Conservation (phyloP, 1,140 invertebrate species). For the Trachymyrmex septentrionalis region DNA sequence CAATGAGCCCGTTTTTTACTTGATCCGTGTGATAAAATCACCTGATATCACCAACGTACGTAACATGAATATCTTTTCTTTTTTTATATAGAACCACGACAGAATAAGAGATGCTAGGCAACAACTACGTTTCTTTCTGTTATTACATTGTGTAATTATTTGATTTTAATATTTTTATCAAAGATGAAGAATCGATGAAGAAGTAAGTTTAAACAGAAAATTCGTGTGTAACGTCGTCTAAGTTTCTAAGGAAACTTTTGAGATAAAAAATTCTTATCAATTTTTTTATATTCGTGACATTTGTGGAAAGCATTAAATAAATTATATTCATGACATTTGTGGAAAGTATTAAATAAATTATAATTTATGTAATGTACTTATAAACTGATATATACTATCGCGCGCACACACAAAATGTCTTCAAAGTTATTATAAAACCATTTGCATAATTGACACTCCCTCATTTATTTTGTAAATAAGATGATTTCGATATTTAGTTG, state of each 20-base stretch:
- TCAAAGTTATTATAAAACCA: neutral
- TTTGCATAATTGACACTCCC: neutral
- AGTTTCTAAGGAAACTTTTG: neutral
- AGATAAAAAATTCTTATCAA: neutral
- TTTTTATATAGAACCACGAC: neutral
- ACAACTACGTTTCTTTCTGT: neutral
- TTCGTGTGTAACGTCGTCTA: neutral
- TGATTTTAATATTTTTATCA: conserved; percentile 12
- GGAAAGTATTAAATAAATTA: neutral
- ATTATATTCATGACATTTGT: neutral
- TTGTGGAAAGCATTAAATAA: neutral
- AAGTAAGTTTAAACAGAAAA: neutral
- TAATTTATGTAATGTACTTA: neutral
- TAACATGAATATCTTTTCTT: neutral
- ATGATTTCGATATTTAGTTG: neutral
- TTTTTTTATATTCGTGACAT: neutral
- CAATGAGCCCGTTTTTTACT: conserved; percentile 13
- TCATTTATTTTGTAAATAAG: conserved; percentile 3
- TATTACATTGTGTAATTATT: neutral
- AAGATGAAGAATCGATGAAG: neutral
- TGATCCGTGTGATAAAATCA: neutral
- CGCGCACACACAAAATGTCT: no score
- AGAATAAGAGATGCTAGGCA: neutral
- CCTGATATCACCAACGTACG: no score
- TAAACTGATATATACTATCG: neutral